phyloP scores from a whole-genome alignment of 2,888 invertebrate species.

The Catocala sponsa region DNA sequence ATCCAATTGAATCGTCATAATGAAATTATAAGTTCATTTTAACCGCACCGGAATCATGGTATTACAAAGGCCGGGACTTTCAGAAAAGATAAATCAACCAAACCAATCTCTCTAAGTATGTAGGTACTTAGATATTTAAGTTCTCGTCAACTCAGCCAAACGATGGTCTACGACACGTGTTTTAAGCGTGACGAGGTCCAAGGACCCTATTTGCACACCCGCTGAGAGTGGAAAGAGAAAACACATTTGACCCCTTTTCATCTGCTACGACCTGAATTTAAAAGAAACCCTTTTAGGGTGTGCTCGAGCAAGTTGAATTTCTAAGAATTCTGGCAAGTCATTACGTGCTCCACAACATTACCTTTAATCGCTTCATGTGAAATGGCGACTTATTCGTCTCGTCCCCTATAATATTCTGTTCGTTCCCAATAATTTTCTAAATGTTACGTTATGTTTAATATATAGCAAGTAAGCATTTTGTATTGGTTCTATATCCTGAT shows the following conservation, averaged over 20 bases:
- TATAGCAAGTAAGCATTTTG: no score
- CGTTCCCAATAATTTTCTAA: no score
- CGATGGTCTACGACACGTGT: slow-evolving; percentile 14
- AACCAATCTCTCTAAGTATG: slow-evolving; percentile 16
- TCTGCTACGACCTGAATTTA: slow-evolving; percentile 19
- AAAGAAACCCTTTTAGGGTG: slow-evolving; percentile 28
- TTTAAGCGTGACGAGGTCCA: slow-evolving; percentile 20
- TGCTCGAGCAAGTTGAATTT: slow-evolving; percentile 8
- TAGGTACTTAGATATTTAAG: slow-evolving; percentile 18
- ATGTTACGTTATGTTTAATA: no score
- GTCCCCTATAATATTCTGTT: not conserved
- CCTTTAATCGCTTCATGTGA: not conserved
- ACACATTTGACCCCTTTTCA: slow-evolving; percentile 12
- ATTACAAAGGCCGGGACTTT: not conserved
- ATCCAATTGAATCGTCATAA: no score
- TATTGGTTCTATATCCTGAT: no score
- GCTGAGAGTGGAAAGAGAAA: slow-evolving; percentile 2
- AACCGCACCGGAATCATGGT: not conserved
- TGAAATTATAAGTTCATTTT: no score
- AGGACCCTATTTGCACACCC: slow-evolving; percentile 2
- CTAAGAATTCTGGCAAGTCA: slow-evolving; percentile 15
- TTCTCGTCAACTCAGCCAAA: slow-evolving; percentile 15
- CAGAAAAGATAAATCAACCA: not conserved
- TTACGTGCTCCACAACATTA: slow-evolving; percentile 12
- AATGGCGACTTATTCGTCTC: not conserved